These are phyloP conservation scores for Chrosomus eos DNA, from an alignment of 2,797 vertebrate genomes.

Conservation along the genomic window DNA sequence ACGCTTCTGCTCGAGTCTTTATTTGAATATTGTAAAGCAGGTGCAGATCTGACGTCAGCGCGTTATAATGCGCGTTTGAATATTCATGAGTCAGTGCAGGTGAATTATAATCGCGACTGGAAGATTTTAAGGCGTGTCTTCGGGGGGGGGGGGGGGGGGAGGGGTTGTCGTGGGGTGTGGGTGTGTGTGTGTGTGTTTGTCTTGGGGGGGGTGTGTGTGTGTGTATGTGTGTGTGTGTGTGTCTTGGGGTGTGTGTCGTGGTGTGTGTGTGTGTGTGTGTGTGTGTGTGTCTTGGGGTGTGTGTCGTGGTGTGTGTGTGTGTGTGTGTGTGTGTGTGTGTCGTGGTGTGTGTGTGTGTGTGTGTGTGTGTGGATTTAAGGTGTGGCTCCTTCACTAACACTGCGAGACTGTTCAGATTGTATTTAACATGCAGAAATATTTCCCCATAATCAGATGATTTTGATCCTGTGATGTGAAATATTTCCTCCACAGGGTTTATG, in stretches of 20 bases:
- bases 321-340: background rate
- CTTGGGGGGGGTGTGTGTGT: too few species aligned
- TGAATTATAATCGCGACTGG: background rate
- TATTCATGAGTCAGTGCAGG: conserved; percentile 14
- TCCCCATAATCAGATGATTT: too few species aligned
- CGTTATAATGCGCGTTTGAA: background rate
- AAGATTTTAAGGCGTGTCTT: conserved; percentile 3
- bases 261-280: too few species aligned
- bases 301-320: background rate
- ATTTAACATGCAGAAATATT: too few species aligned
- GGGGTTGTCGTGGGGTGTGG: too few species aligned
- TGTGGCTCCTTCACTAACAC: conserved; percentile 13
- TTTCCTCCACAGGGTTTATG: background rate
- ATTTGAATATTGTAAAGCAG: background rate
- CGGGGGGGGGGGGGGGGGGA: too few species aligned
- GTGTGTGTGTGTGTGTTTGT: background rate
- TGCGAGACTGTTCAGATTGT: background rate
- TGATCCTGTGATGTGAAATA: background rate
- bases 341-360: background rate
- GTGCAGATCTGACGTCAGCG: conserved; percentile 10
- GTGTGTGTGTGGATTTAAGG: conserved; percentile 19
- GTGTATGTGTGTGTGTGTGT: background rate
- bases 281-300: background rate
- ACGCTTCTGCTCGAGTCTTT: background rate
- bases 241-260: background rate